A percentile compares a stretch with the other conserved stretches of the same genome.
phyloP scores from a whole-genome alignment of 92 coral and sea anemone genomes.

The Bergia puertoricense region DNA sequence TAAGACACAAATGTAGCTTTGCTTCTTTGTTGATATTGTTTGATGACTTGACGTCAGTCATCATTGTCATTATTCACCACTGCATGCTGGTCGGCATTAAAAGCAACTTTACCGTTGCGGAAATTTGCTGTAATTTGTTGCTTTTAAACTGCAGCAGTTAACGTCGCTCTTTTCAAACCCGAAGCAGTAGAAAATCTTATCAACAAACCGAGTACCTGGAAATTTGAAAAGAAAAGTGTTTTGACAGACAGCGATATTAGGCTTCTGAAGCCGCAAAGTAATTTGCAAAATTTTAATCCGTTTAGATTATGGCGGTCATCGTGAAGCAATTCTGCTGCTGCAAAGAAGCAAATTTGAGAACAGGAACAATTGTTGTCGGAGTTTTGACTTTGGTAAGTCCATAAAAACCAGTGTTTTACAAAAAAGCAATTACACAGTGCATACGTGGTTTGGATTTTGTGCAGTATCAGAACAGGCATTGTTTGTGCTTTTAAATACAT shows the following conservation, averaged over 20 bases:
- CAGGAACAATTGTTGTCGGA: not conserved
- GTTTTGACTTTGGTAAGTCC: not conserved
- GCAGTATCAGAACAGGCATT: not conserved
- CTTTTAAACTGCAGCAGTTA: not conserved
- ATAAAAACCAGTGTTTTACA: no score
- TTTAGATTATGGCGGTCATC: slow-evolving; percentile 20
- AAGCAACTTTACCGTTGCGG: slow-evolving; percentile 1
- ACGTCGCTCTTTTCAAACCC: not conserved
- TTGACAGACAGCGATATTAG: not conserved
- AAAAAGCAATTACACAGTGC: not conserved
- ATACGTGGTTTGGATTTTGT: not conserved
- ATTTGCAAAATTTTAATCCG: not conserved
- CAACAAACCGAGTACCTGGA: not conserved
- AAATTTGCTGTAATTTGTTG: not conserved
- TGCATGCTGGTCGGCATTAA: slow-evolving; percentile 5
- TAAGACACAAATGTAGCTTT: not conserved
- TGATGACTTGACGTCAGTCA: not conserved
- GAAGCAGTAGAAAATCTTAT: not conserved
- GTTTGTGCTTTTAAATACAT: not conserved
- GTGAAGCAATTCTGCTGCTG: slow-evolving; percentile 22
- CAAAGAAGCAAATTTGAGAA: not conserved
- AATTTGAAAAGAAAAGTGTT: not conserved
- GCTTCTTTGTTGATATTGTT: slow-evolving; percentile 8
- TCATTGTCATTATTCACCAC: not conserved
- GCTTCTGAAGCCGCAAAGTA: not conserved